Base-by-base conservation (phyloP, 2,113 vertebrate species). In the Nibea coibor region DNA sequence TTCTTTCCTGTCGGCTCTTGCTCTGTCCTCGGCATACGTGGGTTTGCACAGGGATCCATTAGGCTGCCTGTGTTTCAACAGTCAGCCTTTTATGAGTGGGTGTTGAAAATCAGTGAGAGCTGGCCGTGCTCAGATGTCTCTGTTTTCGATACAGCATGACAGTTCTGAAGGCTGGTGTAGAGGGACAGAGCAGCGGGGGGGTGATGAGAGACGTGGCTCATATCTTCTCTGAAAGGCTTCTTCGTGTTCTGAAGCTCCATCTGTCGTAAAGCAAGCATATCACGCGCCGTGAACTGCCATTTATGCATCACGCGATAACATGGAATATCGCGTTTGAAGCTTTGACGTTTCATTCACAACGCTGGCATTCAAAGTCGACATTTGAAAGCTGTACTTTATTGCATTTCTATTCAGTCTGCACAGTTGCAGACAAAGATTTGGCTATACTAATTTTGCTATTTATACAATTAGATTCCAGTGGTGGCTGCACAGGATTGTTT, bases 51-150 rank as follows among this genome's bases (percentile, higher is more conserved):
- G 68, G 58, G 70, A 79, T 62, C 56, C 85, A 84, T 90, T 85
- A 91, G 70, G 24, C 87, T 56, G 82, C 77, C 79, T 68, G 58
- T 62, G 89, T 91, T 91, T 91, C 92, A 93, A 78, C 92, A 88
- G 88, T 59, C 77, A 0, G 54, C 84, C 67, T 72, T 84, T 93
- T 92, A 93, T 92, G 93, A 93, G 92, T 88, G 88, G 90, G 90
- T 92, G 93, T 91, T 94, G 92, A 94, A 88, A 93, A 68, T 73
- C 39, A 77, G 58, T 66, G 79, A 66, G 86, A 71, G 89, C 80
- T 53, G 80, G 74, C 84, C 72, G 20, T 19, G 59, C 86, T 90
- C 84, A 78, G 87, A 91, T 87, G 85, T 89, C 91, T 89, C 58
- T 85, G 72, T 92, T 93, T 89, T 88, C 75, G 88, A 91, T 88